Percentiles rank a stretch among this genome's conserved stretches.
These are phyloP conservation scores for Sminthopsis crassicaudata DNA, from an alignment of 2,113 vertebrate species.

Conservation along the genomic window DNA sequence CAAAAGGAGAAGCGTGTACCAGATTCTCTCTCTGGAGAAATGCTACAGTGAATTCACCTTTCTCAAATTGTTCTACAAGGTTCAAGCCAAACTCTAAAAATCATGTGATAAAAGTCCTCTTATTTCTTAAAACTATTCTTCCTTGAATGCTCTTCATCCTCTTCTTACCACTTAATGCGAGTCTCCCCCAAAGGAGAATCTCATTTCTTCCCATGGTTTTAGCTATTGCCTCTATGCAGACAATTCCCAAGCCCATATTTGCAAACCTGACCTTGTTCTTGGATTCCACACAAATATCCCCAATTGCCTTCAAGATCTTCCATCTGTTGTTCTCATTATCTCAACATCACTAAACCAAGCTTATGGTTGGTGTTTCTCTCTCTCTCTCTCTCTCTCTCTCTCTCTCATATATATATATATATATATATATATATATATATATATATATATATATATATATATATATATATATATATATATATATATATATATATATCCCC, in stretches of 20 bases:
- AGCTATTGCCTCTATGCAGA: not conserved
- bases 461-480: too few species aligned
- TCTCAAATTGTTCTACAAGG: not conserved
- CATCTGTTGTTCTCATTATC: not conserved
- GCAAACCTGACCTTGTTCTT: not conserved
- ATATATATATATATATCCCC: not conserved
- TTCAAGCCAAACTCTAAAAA: accelerated
- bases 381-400: too few species aligned
- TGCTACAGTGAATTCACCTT: not conserved
- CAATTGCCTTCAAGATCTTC: not conserved
- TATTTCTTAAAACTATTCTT: not conserved
- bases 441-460: too few species aligned
- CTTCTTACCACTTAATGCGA: not conserved
- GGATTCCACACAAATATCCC: not conserved
- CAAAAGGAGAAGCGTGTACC: not conserved
- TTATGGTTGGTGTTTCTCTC: too few species aligned
- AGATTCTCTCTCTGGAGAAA: not conserved
- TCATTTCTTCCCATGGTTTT: not conserved
- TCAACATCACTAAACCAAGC: not conserved
- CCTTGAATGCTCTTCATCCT: not conserved
- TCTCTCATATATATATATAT: too few species aligned
- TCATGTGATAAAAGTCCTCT: not conserved
- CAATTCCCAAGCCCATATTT: not conserved
- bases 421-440: too few species aligned
- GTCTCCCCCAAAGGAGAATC: not conserved